Evolutionary conservation across 1,140 invertebrate species (phyloP).

Genomic region (Drosophila santomea): DNA sequence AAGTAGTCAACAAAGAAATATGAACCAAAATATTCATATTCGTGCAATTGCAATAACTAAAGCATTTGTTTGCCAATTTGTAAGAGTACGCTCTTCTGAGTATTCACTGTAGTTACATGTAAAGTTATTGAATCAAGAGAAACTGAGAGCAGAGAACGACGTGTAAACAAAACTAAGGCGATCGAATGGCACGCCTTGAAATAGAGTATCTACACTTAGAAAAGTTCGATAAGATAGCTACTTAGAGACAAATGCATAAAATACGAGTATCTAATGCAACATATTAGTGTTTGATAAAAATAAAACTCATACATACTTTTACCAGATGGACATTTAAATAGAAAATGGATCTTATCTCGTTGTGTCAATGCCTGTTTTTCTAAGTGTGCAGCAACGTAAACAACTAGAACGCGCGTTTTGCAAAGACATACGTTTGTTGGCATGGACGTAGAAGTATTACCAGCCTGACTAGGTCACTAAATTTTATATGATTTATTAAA

Average conservation of each 20-base stretch:
- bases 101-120: background rate
- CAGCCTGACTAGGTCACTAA: no score
- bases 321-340: background rate
- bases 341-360: background rate
- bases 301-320: background rate
- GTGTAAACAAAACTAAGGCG: background rate
- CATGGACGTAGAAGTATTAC: no score
- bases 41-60: no score
- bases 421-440: background rate
- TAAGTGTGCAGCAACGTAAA: conserved; percentile 6
- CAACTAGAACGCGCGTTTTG: conserved; percentile 4
- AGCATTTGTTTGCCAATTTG: no score
- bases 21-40: no score
- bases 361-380: background rate
- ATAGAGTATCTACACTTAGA: conserved; percentile 17
- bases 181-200: conserved; percentile 20
- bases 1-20: no score
- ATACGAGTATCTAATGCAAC: no score
- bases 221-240: background rate
- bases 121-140: background rate
- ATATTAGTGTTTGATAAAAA: background rate
- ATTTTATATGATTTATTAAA: no score
- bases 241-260: background rate
- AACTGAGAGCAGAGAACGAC: conserved; percentile 6
- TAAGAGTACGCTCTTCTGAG: background rate